Conservation (phyloP, 2,888 invertebrate genomes). For the Ferrisia virgata region DNA sequence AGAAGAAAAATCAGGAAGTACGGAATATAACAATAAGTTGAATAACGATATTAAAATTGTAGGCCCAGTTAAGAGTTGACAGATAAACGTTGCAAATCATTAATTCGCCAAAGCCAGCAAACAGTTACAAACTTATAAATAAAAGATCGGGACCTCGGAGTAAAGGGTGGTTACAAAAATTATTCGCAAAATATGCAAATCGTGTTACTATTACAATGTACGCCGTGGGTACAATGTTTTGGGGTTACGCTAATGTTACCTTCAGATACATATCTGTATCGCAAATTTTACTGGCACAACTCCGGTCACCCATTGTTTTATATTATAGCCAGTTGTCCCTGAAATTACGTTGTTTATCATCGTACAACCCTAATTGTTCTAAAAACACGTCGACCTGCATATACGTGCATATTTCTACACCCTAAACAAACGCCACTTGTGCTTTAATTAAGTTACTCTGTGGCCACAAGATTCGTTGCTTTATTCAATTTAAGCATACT, state of each 20-base stretch:
- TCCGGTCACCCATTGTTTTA: slow-evolving; percentile 43
- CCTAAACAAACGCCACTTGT: slow-evolving; percentile 32
- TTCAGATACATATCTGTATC: slow-evolving; percentile 46
- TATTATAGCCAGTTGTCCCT: slow-evolving; percentile 45
- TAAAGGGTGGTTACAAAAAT: slow-evolving; percentile 29
- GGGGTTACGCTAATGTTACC: slow-evolving; percentile 44
- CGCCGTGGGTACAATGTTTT: slow-evolving; percentile 23
- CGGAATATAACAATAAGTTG: slow-evolving; percentile 15
- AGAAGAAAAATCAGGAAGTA: slow-evolving; percentile 55
- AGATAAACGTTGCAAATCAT: slow-evolving; percentile 43
- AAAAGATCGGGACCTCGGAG: slow-evolving; percentile 32
- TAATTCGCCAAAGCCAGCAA: slow-evolving; percentile 40
- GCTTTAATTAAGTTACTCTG: slow-evolving; percentile 38
- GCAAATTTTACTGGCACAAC: slow-evolving; percentile 37
- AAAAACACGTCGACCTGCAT: slow-evolving; percentile 42
- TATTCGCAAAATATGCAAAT: slow-evolving; percentile 45
- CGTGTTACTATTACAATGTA: slow-evolving; percentile 41
- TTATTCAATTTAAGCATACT: slow-evolving; percentile 37
- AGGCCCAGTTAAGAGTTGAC: slow-evolving; percentile 21
- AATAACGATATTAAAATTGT: slow-evolving; percentile 18
- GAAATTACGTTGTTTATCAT: slow-evolving; percentile 46
- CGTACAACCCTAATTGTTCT: slow-evolving; percentile 45
- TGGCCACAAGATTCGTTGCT: slow-evolving; percentile 18
- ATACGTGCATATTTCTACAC: slow-evolving; percentile 33
- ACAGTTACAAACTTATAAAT: slow-evolving; percentile 44